A percentile compares a stretch with the other conserved stretches of the same genome.
Evolutionary conservation across 2,797 vertebrate species (phyloP).

Genomic region (Enoplosus armatus): DNA sequence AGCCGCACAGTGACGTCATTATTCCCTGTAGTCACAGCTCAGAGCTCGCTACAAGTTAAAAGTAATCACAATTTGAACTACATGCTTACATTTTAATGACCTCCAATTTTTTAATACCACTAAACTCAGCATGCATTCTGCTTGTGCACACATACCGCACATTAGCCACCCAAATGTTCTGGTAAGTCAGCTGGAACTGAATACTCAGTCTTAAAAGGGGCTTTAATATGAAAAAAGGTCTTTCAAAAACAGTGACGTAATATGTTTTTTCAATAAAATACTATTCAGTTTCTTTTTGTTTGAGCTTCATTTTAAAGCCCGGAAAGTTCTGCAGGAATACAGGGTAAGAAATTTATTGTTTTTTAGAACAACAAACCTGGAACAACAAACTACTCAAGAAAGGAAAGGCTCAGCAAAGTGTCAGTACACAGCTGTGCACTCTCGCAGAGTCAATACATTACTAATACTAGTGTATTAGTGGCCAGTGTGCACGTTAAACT

Average conservation of each 20-base stretch:
- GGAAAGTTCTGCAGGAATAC: constrained; percentile 26
- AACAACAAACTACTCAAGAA: constrained; percentile 51
- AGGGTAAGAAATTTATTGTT: constrained; percentile 23
- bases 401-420: constrained; percentile 52
- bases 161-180: constrained; percentile 45
- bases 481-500: constrained; percentile 43
- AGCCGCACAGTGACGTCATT: constrained; percentile 65
- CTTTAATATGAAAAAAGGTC: constrained; percentile 24
- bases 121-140: constrained; percentile 57
- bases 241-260: constrained; percentile 43
- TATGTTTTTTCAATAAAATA: constrained; percentile 28
- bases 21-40: constrained; percentile 59
- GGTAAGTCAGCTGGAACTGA: constrained; percentile 38
- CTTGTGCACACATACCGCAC: constrained; percentile 28
- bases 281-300: constrained; percentile 25
- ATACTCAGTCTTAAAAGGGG: constrained; percentile 24
- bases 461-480: constrained; percentile 13
- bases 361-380: constrained; percentile 61
- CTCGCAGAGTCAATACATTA: constrained; percentile 58
- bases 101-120: constrained; percentile 54
- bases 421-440: constrained; percentile 52
- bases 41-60: constrained; percentile 53
- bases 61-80: constrained; percentile 55
- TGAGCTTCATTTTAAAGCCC: constrained; percentile 40
- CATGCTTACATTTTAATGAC: constrained; percentile 63